phyloP scores from a whole-genome alignment of 2,888 invertebrate species.

The Pantelozetes paolii region DNA sequence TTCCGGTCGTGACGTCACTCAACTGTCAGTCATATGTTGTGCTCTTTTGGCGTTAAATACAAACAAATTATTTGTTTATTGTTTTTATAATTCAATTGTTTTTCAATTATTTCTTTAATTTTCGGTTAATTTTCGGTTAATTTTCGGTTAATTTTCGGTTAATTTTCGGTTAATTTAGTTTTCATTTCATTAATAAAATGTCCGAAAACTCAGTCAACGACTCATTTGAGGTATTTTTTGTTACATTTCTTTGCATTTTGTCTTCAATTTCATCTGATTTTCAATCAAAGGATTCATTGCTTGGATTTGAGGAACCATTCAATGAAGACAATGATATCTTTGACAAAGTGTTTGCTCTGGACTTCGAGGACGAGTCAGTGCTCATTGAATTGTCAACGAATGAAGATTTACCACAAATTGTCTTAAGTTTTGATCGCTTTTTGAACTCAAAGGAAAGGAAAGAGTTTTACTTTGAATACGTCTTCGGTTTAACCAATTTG shows the following conservation, averaged over 20 bases:
- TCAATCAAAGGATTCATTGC: no score
- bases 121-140: background rate
- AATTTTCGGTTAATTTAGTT: background rate
- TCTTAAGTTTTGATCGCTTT: background rate
- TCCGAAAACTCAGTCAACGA: background rate
- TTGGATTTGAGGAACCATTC: background rate
- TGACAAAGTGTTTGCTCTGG: background rate
- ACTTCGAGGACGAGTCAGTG: conserved; percentile 27
- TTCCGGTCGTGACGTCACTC: background rate
- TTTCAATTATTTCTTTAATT: background rate
- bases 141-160: background rate
- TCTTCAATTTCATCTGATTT: background rate
- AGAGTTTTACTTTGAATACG: conserved; percentile 4
- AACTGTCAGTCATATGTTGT: background rate
- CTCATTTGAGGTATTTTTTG: conserved; percentile 20
- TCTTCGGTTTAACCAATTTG: conserved; percentile 23
- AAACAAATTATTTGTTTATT: background rate
- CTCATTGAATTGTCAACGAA: background rate
- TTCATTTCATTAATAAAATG: background rate
- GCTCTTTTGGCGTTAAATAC: conserved; percentile 20
- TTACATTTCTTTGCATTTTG: background rate
- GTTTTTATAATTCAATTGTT: background rate
- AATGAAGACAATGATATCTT: conserved; percentile 3
- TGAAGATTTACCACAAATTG: conserved; percentile 21
- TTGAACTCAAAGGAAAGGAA: background rate